These are phyloP conservation scores for Reticulitermes speratus DNA, from an alignment of 1,140 invertebrate species.

Conservation along the genomic window DNA sequence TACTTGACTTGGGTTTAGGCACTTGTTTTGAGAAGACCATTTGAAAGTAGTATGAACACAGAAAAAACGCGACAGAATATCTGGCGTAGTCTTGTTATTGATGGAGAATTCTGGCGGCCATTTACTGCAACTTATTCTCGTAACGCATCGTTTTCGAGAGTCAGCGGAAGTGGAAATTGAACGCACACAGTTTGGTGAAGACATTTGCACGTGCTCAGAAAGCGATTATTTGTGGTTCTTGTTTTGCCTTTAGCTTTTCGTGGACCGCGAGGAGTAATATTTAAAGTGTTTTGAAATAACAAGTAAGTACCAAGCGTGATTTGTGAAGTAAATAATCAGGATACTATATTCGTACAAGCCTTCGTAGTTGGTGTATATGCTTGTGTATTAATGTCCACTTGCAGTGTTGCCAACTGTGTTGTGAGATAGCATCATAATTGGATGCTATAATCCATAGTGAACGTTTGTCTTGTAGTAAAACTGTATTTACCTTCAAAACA, in stretches of 20 bases:
- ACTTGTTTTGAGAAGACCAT: too few species aligned
- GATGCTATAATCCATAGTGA: neutral
- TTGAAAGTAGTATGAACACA: too few species aligned
- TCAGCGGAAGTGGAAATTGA: neutral
- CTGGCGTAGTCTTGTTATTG: neutral
- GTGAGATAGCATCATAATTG: neutral
- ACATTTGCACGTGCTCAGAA: constrained; percentile 10
- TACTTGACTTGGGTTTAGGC: too few species aligned
- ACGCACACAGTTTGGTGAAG: neutral
- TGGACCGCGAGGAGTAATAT: neutral
- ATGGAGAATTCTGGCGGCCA: neutral
- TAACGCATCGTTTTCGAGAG: neutral
- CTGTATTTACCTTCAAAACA: neutral
- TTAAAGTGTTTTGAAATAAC: neutral
- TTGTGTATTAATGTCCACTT: neutral
- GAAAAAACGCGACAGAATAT: too few species aligned
- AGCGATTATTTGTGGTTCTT: neutral
- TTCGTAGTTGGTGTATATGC: neutral
- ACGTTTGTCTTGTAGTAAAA: neutral
- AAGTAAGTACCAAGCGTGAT: neutral
- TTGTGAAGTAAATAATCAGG: neutral
- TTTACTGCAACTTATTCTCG: neutral
- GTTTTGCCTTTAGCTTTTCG: neutral
- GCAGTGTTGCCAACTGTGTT: neutral
- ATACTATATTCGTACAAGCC: neutral